Evolutionary conservation across 2,888 invertebrate genomes (phyloP), one percentile per base, ranked within the genome.

Genomic region (Poecilobothrus nobilitatus): DNA sequence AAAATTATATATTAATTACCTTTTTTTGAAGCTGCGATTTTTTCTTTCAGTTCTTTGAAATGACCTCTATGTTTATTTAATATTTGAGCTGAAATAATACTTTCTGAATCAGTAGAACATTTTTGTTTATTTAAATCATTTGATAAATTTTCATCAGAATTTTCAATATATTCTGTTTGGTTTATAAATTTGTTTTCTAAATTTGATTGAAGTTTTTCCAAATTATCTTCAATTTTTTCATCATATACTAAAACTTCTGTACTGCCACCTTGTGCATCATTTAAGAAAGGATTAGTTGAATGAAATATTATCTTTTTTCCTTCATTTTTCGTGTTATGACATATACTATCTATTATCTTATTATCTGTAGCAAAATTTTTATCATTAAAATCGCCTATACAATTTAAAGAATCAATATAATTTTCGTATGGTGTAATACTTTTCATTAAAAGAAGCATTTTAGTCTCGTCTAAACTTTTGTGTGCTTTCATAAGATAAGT

Each of bases 401-500:
- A 72, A 21, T 44, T 67, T 4, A 33, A 27, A 18, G 27, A 10
- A 33, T 27, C 63, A 15, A 3, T 27, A 15, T 10, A 63, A 7
- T 63, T 27, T 63, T 63, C 63, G 6, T 12, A 27, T 15, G 64
- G 44, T 2, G 70, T 22, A n/a, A 68, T 65, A 67, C 68, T 76
- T n/a, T 80, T 79, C 69, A 81, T 75, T 1, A 81, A 70, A 67
- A 77, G 76, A 37, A 80, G 68, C 76, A 82, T 80, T 73, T 81
- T 84, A 0, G 87, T 83, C 74, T 90, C 90, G 74, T 90, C 90
- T 72, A 90, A 79, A 75, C 90, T 90, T 79, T 88, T 88, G 75
- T 87, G 89, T 73, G 86, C 87, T 74, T 86, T 86, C 67, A 86
- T 84, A 71, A 84, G 83, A 75, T 84, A 84, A 2, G 77, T 75